These are phyloP conservation scores for Pterocles gutturalis DNA, from an alignment of 2,113 vertebrate genomes.

Conservation along the genomic window DNA sequence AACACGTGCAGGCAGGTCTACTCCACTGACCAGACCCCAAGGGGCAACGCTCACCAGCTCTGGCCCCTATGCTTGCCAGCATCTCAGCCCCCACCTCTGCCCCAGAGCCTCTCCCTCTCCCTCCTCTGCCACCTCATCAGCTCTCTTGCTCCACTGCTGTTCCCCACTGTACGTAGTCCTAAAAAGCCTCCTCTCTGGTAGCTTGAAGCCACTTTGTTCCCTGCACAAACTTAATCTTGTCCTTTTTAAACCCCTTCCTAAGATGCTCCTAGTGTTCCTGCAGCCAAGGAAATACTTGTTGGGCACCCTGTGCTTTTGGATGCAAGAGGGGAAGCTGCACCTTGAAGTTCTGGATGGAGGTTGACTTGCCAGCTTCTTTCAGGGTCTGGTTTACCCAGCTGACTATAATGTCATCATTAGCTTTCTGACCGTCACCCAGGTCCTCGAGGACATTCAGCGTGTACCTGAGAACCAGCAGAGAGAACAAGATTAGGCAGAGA, in stretches of 20 bases:
- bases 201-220: background rate
- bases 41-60: background rate
- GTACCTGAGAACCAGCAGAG: slow-evolving; percentile 79
- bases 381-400: slow-evolving; percentile 93
- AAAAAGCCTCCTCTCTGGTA: background rate
- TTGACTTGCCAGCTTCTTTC: slow-evolving; percentile 85
- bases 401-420: slow-evolving; percentile 92
- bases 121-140: background rate
- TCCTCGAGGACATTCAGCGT: slow-evolving; percentile 91
- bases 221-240: background rate
- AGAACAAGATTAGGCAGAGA: background rate
- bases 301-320: background rate
- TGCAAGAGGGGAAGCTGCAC: slow-evolving; percentile 63
- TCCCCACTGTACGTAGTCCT: no score
- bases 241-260: background rate
- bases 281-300: background rate
- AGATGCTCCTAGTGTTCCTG: background rate
- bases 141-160: background rate
- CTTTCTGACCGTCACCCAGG: slow-evolving; percentile 90
- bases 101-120: background rate
- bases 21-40: background rate
- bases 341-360: slow-evolving; percentile 94
- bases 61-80: background rate
- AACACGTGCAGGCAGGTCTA: background rate
- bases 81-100: background rate